Base-by-base conservation (phyloP, 1,140 invertebrate species). In the Phortica variegata region DNA sequence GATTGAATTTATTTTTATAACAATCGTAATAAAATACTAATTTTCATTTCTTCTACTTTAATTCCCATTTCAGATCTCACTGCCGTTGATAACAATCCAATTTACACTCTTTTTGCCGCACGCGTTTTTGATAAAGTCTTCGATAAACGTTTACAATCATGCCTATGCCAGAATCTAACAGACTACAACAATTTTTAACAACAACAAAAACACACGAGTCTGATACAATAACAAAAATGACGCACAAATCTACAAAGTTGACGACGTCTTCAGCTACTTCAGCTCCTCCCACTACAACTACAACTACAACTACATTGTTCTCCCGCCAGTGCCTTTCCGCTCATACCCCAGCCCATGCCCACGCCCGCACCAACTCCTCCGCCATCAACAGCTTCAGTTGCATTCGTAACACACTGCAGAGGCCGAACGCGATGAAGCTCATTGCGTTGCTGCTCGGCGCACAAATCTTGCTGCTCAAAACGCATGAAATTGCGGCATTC, bases 271-370 rank as follows among this genome's bases (percentile, higher is more conserved):
- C n/a, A n/a, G n/a, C n/a, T n/a, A n/a, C n/a, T n/a, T n/a, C n/a
- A n/a, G n/a, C n/a, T n/a, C n/a, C n/a, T n/a, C n/a, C 19, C 18
- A 39, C n/a, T 34, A 41, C 20, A 10, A n/a, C 36, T 40, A 39
- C 37, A 41, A 32, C 15, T 54, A 38, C 41, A 44, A 44, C 57
- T 54, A 49, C 41, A 56, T 26, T 68, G 65, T 51, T 73, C 62
- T 70, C 70, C 70, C 70, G 58, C 54, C 70, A 68, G 70, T 73
- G 70, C 70, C 70, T 73, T 73, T 71, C 70, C 66, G 52, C 50
- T n/a, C 44, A 36, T 19, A 18, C 18, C 31, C 46, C 48, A 49
- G 36, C 47, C 46, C 52, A 41, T 15, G 49, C 40, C 42, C 51
- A 31, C 54, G 46, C 32, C 43, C 38, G 41, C 52, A 15, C 15